Evolutionary conservation across 2,113 vertebrate genomes (phyloP), one percentile per base, ranked within the genome.

Genomic region (Danio rerio): DNA sequence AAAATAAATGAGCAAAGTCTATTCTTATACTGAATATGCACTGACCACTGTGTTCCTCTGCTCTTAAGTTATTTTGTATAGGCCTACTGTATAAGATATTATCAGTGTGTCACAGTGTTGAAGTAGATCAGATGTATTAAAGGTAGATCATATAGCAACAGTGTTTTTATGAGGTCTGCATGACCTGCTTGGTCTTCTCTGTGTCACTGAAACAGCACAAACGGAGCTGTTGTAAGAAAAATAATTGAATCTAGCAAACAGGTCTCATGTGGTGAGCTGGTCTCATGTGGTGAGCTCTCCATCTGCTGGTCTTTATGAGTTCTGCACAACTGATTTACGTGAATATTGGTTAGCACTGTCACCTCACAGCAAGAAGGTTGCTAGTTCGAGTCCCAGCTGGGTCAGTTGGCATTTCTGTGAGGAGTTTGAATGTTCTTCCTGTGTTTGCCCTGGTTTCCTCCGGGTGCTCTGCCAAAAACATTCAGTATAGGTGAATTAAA

Each of bases 1-100:
- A 86, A 59, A 74, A 68, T 79, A 82, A 85, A 82, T 85, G 52
- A 85, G 80, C 75, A 66, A 20, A 70, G 78, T 69, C 84, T 85
- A 85, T 85, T 85, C 80, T 85, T 79, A 82, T 61, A 74, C 80
- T 68, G 9, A 68, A 42, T 21, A 13, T 68, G 47, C 75, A 68
- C 84, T 72, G 73, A 79, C 83, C 82, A 73, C 82, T 79, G 40
- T 69, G 21, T 18, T 72, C 11, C 43, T 21, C 20, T 68, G 20
- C 74, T 47, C 50, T 65, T 58, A 40, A 7, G 16, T 78, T 59
- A 58, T 53, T 73, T 85, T 40, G 71, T 78, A 71, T 68, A 55
- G 31, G 31, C 31, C 31, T 71, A 66, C 62, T 11, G 21, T 18
- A 31, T 31, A 31, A 31, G 18, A 40, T 12, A 40, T 11, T 20